Conservation (phyloP, 2,797 vertebrate genomes). For the Pangasius mekongensis region DNA sequence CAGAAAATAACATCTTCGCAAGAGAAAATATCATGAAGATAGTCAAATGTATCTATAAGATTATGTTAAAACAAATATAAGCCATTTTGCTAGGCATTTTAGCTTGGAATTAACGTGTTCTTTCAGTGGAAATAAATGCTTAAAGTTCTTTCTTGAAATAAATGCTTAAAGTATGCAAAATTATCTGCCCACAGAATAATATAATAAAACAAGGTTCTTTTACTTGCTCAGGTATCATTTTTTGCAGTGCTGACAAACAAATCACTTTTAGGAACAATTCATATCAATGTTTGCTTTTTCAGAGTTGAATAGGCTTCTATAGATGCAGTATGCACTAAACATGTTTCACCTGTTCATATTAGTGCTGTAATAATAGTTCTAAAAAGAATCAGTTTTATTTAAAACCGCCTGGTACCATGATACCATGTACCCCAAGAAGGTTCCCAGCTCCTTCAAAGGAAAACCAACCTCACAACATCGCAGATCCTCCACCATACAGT, state of each 20-base stretch:
- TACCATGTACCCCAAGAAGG: not conserved
- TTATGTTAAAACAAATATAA: not conserved
- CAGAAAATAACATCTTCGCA: not conserved
- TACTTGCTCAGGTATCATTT: not conserved
- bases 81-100: not conserved
- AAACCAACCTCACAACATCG: not conserved
- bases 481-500: not conserved
- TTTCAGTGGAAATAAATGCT: not conserved
- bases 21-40: not conserved
- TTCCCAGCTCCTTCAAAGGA: not conserved
- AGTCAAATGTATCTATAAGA: not conserved
- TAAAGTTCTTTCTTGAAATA: not conserved
- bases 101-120: not conserved
- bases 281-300: no score
- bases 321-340: no score
- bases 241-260: not conserved
- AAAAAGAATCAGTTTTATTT: no score
- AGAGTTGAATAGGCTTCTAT: no score
- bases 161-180: not conserved
- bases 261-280: not conserved
- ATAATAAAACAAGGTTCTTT: not conserved
- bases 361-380: no score
- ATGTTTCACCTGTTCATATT: no score
- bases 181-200: constrained; percentile 1
- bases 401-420: no score